Evolutionary conservation across 2,113 vertebrate genomes (phyloP).

Genomic region (Sturnus vulgaris): DNA sequence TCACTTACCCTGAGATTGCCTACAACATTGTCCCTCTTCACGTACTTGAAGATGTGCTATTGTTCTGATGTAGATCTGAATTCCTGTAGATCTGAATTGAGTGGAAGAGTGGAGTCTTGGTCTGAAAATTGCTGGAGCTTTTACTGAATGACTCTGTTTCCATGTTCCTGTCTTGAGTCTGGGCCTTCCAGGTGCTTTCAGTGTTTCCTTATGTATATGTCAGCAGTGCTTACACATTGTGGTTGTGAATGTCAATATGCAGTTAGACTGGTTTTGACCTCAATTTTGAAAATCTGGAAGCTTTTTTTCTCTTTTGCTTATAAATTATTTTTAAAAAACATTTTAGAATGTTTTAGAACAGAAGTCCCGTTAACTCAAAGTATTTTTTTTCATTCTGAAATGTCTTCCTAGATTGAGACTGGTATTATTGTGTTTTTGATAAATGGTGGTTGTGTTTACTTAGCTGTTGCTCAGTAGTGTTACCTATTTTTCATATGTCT

Average conservation of each 20-base stretch:
- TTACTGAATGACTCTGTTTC: background rate
- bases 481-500: background rate
- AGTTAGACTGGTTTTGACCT: background rate
- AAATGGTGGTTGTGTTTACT: background rate
- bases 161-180: background rate
- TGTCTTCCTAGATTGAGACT: background rate
- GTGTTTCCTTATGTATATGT: background rate
- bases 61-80: background rate
- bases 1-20: background rate
- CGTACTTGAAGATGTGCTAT: background rate
- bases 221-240: background rate
- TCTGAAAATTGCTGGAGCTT: background rate
- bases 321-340: background rate
- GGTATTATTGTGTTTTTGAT: background rate
- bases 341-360: too few relatives aligned
- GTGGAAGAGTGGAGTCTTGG: background rate
- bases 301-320: background rate
- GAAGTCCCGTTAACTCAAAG: background rate
- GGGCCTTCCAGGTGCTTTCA: background rate
- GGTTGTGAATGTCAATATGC: rapidly evolving
- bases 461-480: background rate
- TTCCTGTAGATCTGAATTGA: background rate
- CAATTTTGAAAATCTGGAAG: background rate
- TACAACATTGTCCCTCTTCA: background rate
- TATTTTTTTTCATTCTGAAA: background rate